Percentiles rank a stretch among this genome's conserved stretches.
Conservation (phyloP, 37 sponge, comb jelly and placozoan species). For the Ianthella basta region DNA sequence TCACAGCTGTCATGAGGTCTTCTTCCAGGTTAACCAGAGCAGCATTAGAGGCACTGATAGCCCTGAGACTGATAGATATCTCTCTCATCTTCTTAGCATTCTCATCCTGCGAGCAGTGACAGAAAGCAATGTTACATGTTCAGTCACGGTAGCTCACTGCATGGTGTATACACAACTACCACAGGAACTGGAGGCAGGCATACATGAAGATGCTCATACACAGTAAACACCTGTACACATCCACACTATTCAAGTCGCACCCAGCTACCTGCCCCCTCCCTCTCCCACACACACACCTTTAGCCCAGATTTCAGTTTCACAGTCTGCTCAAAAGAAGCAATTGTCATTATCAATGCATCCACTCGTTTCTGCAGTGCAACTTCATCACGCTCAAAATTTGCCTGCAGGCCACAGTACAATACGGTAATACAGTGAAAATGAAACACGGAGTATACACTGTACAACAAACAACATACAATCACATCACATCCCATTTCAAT, state of each 20-base stretch:
- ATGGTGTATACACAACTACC: not conserved
- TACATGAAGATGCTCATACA: too few species aligned
- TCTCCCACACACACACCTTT: not conserved
- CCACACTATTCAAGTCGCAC: not conserved
- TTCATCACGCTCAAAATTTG: not conserved
- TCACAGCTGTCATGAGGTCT: slow-evolving; percentile 55
- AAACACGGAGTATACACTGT: too few species aligned
- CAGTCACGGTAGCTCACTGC: too few species aligned
- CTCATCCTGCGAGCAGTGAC: slow-evolving; percentile 28
- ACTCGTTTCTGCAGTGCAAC: not conserved
- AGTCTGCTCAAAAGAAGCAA: not conserved
- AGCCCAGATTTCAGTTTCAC: not conserved
- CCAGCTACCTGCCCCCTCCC: not conserved
- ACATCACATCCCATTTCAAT: too few species aligned
- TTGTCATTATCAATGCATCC: not conserved
- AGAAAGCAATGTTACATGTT: too few species aligned
- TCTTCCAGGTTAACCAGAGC: slow-evolving; percentile 54
- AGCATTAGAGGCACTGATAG: slow-evolving; percentile 45
- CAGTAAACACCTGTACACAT: not conserved
- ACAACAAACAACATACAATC: too few species aligned
- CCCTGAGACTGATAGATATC: slow-evolving; percentile 22
- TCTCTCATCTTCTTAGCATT: slow-evolving; percentile 35
- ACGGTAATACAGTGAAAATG: not conserved
- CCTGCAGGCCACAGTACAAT: not conserved
- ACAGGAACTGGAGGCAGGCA: too few species aligned